phyloP scores from a whole-genome alignment of 1,140 invertebrate species.

The Drosophila nebulosa region DNA sequence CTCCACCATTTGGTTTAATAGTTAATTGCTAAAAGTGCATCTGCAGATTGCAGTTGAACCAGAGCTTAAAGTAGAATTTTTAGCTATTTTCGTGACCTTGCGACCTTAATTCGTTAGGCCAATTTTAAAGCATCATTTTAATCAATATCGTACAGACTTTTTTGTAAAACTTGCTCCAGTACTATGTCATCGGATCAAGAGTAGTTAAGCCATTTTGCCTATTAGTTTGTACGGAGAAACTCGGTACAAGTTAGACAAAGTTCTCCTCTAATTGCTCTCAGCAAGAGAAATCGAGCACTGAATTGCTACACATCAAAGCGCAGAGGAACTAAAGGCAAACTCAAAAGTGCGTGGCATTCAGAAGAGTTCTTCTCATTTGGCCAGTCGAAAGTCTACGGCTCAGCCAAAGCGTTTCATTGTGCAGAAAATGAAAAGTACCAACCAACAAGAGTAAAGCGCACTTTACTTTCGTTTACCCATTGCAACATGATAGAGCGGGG shows the following conservation, averaged over 20 bases:
- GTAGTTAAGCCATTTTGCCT: neutral
- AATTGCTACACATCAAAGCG: conserved; percentile 26
- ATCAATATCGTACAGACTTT: neutral
- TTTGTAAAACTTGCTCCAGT: neutral
- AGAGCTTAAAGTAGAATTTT: neutral
- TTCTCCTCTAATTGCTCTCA: conserved; percentile 42
- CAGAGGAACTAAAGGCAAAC: neutral
- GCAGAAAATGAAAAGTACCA: neutral
- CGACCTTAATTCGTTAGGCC: neutral
- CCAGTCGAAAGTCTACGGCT: neutral
- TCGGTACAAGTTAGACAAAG: conserved; percentile 1
- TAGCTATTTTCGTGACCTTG: too few species aligned
- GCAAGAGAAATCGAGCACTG: conserved; percentile 30
- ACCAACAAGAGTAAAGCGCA: neutral
- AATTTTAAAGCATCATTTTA: neutral
- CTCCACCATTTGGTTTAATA: neutral
- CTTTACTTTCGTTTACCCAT: neutral
- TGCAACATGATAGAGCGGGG: neutral
- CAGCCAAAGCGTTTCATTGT: neutral
- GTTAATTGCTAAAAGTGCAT: neutral
- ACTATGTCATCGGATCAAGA: neutral
- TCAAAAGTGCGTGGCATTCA: conserved; percentile 8
- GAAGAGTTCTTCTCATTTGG: neutral
- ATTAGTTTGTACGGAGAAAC: neutral
- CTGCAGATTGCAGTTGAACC: neutral